phyloP scores from a whole-genome alignment of 2,888 invertebrate species.

The Frankliniella fusca region DNA sequence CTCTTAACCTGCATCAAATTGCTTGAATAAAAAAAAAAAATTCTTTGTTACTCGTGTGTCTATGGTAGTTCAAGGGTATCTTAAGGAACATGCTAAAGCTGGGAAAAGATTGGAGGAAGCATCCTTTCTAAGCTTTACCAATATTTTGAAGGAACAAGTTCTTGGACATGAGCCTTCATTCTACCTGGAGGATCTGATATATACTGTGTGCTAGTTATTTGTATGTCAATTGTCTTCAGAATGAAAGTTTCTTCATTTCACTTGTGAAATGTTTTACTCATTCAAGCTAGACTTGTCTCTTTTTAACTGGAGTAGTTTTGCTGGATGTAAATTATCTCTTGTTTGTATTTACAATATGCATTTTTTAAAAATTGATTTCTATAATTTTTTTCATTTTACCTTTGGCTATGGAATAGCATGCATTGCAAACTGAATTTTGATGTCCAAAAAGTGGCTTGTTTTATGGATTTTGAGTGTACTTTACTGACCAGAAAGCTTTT shows the following conservation, averaged over 20 bases:
- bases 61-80: conserved; percentile 22
- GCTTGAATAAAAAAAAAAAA: background rate
- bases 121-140: background rate
- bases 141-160: conserved; percentile 17
- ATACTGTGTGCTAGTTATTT: conserved; percentile 20
- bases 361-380: conserved; percentile 2
- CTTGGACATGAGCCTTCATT: conserved; percentile 21
- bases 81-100: conserved; percentile 26
- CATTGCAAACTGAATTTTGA: background rate
- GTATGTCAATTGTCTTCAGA: conserved; percentile 15
- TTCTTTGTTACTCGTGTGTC: background rate
- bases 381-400: conserved; percentile 4
- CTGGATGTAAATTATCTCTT: background rate
- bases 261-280: background rate
- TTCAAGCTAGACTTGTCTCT: background rate
- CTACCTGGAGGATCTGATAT: conserved; percentile 19
- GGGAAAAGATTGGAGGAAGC: conserved; percentile 24
- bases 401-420: conserved; percentile 22
- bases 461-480: background rate
- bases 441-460: conserved; percentile 5
- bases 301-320: conserved; percentile 3
- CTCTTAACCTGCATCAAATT: conserved; percentile 1
- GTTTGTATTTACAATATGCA: background rate
- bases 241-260: conserved; percentile 20
- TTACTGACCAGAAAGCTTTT: background rate